These are phyloP conservation scores for Serilophus lunatus DNA, from an alignment of 2,113 vertebrate genomes.

Conservation along the genomic window DNA sequence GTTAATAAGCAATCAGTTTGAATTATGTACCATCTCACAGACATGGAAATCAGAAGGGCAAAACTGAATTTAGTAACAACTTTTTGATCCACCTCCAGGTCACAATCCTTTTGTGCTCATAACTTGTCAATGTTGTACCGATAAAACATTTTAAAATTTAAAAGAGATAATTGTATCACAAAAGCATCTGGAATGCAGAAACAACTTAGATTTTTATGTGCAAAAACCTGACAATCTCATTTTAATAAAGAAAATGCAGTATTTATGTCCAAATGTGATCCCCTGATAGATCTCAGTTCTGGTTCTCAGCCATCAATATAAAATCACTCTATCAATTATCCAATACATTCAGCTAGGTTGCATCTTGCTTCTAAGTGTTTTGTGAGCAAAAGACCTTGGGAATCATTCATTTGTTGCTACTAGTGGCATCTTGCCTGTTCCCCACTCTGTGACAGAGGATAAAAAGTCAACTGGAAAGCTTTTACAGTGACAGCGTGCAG, in stretches of 20 bases:
- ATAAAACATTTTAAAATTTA: background rate
- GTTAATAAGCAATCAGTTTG: background rate
- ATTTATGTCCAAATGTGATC: background rate
- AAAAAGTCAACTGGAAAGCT: background rate
- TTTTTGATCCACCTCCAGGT: background rate
- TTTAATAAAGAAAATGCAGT: background rate
- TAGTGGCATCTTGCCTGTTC: background rate
- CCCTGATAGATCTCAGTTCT: rapidly evolving
- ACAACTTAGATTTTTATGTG: background rate
- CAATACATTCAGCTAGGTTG: background rate
- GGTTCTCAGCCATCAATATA: background rate
- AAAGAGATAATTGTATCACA: background rate
- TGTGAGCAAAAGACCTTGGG: background rate
- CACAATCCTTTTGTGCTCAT: background rate
- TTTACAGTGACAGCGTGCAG: background rate
- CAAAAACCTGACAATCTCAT: background rate
- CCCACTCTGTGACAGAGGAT: background rate
- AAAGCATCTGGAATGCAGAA: background rate
- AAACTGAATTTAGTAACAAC: background rate
- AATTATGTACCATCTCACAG: background rate
- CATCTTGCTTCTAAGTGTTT: background rate
- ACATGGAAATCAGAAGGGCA: background rate
- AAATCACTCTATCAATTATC: background rate
- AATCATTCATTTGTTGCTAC: background rate
- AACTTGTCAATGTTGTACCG: background rate